Base-by-base conservation (phyloP, 1,140 invertebrate genomes). In the Papilio machaon region DNA sequence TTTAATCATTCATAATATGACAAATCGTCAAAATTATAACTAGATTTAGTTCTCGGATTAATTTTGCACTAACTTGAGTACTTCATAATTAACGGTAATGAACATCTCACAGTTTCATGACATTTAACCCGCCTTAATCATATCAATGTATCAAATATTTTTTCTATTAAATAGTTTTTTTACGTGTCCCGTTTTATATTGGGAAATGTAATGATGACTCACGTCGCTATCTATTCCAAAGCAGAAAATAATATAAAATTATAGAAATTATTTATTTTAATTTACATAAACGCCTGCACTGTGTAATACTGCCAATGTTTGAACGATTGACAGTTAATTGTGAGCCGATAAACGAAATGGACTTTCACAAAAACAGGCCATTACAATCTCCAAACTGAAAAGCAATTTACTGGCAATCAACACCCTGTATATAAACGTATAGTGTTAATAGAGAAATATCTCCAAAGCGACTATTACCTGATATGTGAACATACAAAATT, bases 401-500 rank as follows among this genome's bases (percentile, higher is more conserved):
- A 70, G 64, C 64, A 70, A 70, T 70, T 70, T 70, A 70, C 64
- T 70, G 30, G 64, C 64, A 70, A 70, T 70, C 64, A 70, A 70
- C 64, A 70, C 64, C 64, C 64, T 70, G 13, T 70, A 70, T 70
- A 38, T 35, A 30, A 64, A 30, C 60, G 23, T 64, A 64, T 64
- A 64, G 23, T 35, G 30, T 70, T 35, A 35, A 70, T 30, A 70
- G 64, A 70, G 64, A 70, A 70, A 70, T 70, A 70, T 70, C 64
- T 70, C 64, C 64, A 70, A 70, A 70, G 64, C 64, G 64, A 70
- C 64, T 70, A 70, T 70, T 70, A 35, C 30, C 38, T 70, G 64
- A 70, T 70, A 35, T 70, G 13, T 17, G 64, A 70, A 70, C 64
- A 70, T 70, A 70, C 64, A 35, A 70, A 70, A 70, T 70, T 70